Base-by-base conservation (phyloP, 2,888 invertebrate genomes). In the Carpatolechia fugitivella region DNA sequence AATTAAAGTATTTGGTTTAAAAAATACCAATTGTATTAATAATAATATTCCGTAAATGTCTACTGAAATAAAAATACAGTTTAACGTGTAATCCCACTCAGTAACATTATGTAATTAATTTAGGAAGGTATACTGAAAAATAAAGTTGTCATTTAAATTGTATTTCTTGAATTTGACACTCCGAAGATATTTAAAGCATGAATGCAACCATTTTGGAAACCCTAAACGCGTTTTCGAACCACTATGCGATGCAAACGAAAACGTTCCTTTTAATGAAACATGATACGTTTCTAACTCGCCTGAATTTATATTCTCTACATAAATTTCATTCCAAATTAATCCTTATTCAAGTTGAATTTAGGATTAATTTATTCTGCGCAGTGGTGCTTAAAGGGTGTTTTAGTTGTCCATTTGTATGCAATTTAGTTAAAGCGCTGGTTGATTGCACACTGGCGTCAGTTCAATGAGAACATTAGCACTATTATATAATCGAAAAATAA, bases 371-470 rank as follows among this genome's bases (percentile, higher is more conserved):
- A 54, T 62, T 56, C 57, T 59, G 62, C 62, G 60, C 63, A 41
- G 18, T 61, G 35, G 35, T 35, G 35, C 18, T 36, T 41, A 41
- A 49, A 36, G 24, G 24, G 68, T 66, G 61, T 68, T 74, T 69
- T 68, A 64, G 64, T 68, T 67, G 69, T 72, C 66, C 66, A 64
- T 75, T 35, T 44, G 44, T 49, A 73, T 69, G 69, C 69, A 67
- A 78, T 76, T 78, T 70, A 18, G 35, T 35, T 49, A n/a, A 70
- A 74, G 72, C 70, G 64, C 77, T 78, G 74, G 24, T 24, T 24
- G 24, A 24, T 24, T 24, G 24, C 24, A 24, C 24, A 24, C 24
- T 24, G 24, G 24, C 6, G 24, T 24, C 24, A 6, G 6, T 76
- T 75, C 66, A 10, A 8, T 18, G 6, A 41, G 3, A 41, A 20